Conservation (phyloP, 1,140 invertebrate genomes). For the Euglossa dilemma region DNA sequence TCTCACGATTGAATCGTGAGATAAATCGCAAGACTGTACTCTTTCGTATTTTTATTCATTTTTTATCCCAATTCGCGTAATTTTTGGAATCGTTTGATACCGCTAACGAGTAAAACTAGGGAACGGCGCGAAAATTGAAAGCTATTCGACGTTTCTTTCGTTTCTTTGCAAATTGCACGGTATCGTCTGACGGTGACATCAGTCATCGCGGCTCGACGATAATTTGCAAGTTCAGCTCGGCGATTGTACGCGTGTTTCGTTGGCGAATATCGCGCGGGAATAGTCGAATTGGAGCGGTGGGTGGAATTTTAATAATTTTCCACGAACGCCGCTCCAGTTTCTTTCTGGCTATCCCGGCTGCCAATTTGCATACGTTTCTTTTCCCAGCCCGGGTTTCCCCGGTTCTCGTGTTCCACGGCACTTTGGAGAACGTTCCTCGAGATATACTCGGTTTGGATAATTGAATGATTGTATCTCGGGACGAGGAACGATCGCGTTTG, state of each 20-base stretch:
- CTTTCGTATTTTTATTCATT: too few relatives aligned
- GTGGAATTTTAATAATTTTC: neutral
- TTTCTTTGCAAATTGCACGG: too few relatives aligned
- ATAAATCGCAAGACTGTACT: too few relatives aligned
- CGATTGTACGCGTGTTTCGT: neutral
- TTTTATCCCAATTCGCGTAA: too few relatives aligned
- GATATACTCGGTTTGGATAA: slow-evolving; percentile 5
- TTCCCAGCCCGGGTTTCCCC: neutral
- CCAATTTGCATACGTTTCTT: slow-evolving; percentile 18
- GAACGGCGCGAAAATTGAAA: too few relatives aligned
- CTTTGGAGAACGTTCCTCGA: slow-evolving; percentile 1
- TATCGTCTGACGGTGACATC: too few relatives aligned
- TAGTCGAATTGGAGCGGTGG: neutral
- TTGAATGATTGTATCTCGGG: slow-evolving; percentile 23
- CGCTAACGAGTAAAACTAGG: too few relatives aligned
- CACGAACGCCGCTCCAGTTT: neutral
- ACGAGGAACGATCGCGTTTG: neutral
- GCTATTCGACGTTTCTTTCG: too few relatives aligned
- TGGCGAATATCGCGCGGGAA: neutral
- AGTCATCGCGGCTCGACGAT: too few relatives aligned
- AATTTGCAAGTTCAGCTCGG: too few relatives aligned
- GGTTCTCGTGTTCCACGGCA: slow-evolving; percentile 4
- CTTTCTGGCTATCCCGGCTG: neutral
- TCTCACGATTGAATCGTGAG: too few relatives aligned
- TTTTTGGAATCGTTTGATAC: too few relatives aligned